Percentiles rank a stretch among this genome's conserved stretches.
Conservation (phyloP, 2,888 invertebrate genomes). For the Antitype chi region DNA sequence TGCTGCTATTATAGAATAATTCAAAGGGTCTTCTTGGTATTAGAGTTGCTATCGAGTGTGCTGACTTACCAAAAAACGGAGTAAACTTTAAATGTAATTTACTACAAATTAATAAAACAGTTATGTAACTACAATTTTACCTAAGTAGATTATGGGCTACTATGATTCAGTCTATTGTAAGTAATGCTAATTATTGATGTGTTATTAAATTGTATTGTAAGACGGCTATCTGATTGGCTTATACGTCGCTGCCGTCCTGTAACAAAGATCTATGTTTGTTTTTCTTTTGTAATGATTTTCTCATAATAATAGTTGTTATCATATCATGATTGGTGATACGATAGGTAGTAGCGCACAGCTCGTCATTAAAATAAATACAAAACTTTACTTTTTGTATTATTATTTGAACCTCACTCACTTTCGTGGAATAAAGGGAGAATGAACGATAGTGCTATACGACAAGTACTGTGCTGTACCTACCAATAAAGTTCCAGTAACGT, state of each 20-base stretch:
- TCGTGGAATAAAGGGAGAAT: background rate
- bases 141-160: slow-evolving; percentile 2
- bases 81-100: background rate
- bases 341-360: slow-evolving; percentile 54
- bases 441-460: background rate
- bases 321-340: slow-evolving; percentile 54
- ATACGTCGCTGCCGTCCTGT: slow-evolving; percentile 39
- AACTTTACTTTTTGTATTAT: slow-evolving; percentile 32
- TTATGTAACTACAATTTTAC: background rate
- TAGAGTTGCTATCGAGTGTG: slow-evolving; percentile 14
- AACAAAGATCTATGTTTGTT: slow-evolving; percentile 38
- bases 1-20: slow-evolving; percentile 28
- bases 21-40: slow-evolving; percentile 12
- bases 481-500: background rate
- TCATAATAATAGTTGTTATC: slow-evolving; percentile 45
- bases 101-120: background rate
- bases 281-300: slow-evolving; percentile 33
- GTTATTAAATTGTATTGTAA: slow-evolving; percentile 15
- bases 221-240: slow-evolving; percentile 29
- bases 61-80: background rate
- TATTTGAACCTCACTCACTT: slow-evolving; percentile 16
- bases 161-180: background rate
- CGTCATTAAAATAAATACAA: slow-evolving; percentile 46
- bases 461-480: too few relatives aligned
- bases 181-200: slow-evolving; percentile 2